Evolutionary conservation across 92 coral and sea anemone species (phyloP).

Genomic region (Isaurus tuberculatus): DNA sequence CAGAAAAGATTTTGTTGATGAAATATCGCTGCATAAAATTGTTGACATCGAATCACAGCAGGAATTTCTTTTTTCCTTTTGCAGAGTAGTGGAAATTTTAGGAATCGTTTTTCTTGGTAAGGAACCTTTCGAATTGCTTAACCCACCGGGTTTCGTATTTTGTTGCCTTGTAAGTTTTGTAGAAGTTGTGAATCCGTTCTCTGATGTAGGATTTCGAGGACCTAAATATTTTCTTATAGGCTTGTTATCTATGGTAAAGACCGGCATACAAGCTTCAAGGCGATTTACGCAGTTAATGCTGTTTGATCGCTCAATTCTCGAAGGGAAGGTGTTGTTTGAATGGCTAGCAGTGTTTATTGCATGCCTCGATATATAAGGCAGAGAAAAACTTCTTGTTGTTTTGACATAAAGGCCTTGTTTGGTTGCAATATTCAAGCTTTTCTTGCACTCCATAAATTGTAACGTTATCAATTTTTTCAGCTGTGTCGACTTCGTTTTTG

Average conservation of each 20-base stretch:
- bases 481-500: neutral
- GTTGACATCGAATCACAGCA: conserved; percentile 32
- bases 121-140: neutral
- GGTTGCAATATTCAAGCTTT: neutral
- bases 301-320: neutral
- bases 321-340: neutral
- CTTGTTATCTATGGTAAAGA: neutral
- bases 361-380: conserved; percentile 31
- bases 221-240: conserved; percentile 20
- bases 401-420: neutral
- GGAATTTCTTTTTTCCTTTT: neutral
- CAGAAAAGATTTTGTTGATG: conserved; percentile 10
- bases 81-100: neutral
- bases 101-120: neutral
- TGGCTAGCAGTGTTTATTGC: conserved; percentile 2
- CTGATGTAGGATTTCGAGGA: neutral
- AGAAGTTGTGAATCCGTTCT: neutral
- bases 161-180: neutral
- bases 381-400: conserved; percentile 16
- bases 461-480: neutral
- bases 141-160: neutral
- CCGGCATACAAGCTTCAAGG: conserved; percentile 32
- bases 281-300: neutral
- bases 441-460: neutral
- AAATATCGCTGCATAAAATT: conserved; percentile 27